These are phyloP conservation scores for Gopherus evgoodei DNA, from an alignment of 2,113 vertebrate genomes.

Conservation along the genomic window DNA sequence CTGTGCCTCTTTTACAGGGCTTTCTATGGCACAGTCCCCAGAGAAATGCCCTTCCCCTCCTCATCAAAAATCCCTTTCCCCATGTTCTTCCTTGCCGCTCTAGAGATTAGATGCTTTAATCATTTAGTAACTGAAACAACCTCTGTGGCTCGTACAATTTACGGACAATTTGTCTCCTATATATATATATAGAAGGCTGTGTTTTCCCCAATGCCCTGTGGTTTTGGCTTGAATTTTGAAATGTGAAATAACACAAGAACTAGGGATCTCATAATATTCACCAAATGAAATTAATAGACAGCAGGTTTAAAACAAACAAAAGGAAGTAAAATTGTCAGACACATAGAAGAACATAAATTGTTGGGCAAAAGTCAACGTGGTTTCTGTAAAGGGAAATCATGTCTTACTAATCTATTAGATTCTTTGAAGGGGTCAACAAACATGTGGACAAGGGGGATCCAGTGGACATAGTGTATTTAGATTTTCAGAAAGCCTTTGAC, in stretches of 20 bases:
- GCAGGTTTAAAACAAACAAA: no score
- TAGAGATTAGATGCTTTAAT: conserved; percentile 61
- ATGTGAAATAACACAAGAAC: neutral
- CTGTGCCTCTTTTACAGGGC: conserved; percentile 30
- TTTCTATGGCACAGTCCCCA: neutral
- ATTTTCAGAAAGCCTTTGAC: no score
- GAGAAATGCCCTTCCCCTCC: neutral
- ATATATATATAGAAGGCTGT: neutral
- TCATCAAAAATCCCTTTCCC: neutral
- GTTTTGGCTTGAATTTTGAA: neutral
- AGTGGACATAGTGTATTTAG: no score
- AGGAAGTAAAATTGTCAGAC: no score
- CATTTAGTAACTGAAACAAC: conserved; percentile 60
- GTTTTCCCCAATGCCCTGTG: neutral
- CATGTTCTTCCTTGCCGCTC: neutral
- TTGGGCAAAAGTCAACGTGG: no score
- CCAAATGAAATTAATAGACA: no score
- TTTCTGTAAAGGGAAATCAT: no score
- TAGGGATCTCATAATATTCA: no score
- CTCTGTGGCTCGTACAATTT: conserved; percentile 33
- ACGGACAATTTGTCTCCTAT: conserved; percentile 59
- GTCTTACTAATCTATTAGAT: no score
- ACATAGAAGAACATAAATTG: no score
- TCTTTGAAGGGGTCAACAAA: no score
- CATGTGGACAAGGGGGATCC: no score